phyloP scores from a whole-genome alignment of 2,888 invertebrate genomes.

The Imbricaverruca yamaguchii region DNA sequence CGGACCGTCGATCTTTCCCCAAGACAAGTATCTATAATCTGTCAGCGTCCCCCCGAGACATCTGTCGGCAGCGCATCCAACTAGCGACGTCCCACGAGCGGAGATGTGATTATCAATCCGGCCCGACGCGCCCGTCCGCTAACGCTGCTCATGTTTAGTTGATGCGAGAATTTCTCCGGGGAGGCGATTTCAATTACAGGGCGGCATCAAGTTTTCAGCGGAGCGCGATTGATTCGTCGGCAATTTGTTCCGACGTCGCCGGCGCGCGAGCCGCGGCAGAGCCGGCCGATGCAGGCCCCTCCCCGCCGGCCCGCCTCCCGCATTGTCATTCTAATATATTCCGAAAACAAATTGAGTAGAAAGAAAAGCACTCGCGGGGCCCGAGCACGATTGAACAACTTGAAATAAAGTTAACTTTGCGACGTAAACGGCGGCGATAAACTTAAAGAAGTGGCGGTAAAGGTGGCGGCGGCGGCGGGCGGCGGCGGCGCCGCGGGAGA shows the following conservation, averaged over 20 bases:
- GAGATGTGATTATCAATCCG: slow-evolving; percentile 19
- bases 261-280: not conserved
- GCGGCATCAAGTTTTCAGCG: slow-evolving; percentile 21
- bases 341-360: slow-evolving; percentile 13
- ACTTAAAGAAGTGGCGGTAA: not conserved
- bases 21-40: slow-evolving; percentile 4
- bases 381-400: slow-evolving; percentile 15
- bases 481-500: not conserved
- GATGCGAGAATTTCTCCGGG: slow-evolving; percentile 17
- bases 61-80: not conserved
- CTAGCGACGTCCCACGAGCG: not conserved
- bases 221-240: slow-evolving; percentile 8
- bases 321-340: slow-evolving; percentile 22
- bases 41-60: not conserved
- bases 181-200: slow-evolving; percentile 19
- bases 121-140: not conserved
- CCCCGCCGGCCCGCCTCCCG: not conserved
- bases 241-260: not conserved
- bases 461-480: not conserved
- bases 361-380: slow-evolving; percentile 19
- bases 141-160: slow-evolving; percentile 8
- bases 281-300: not conserved
- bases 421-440: not conserved
- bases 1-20: not conserved
- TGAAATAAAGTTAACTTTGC: slow-evolving; percentile 16